phyloP scores from a whole-genome alignment of 2,888 invertebrate species.

The Tinea trinotella region DNA sequence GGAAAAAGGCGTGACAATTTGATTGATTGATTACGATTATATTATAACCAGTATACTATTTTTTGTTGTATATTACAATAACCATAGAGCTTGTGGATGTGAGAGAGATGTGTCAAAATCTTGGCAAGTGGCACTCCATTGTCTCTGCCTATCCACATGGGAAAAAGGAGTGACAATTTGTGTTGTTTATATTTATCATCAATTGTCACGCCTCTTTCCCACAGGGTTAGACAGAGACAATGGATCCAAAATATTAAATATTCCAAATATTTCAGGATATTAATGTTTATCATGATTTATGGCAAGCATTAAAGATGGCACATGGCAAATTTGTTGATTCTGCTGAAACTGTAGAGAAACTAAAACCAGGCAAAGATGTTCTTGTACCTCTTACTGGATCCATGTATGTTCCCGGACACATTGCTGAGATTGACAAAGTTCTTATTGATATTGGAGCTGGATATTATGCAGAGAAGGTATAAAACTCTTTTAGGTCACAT shows the following conservation, averaged over 20 bases:
- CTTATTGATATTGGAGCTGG: slow-evolving; percentile 97
- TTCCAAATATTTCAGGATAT: slow-evolving; percentile 76
- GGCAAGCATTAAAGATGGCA: slow-evolving; percentile 90
- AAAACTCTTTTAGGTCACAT: too few relatives aligned
- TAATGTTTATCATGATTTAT: slow-evolving; percentile 89
- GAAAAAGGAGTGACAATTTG: too few relatives aligned
- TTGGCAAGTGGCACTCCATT: too few relatives aligned
- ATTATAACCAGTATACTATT: too few relatives aligned
- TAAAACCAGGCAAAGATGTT: slow-evolving; percentile 86
- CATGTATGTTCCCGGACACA: slow-evolving; percentile 95
- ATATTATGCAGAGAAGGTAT: slow-evolving; percentile 94
- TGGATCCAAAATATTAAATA: background rate
- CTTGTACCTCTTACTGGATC: slow-evolving; percentile 96
- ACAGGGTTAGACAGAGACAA: too few relatives aligned
- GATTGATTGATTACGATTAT: too few relatives aligned
- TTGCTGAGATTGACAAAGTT: slow-evolving; percentile 88
- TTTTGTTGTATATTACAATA: too few relatives aligned
- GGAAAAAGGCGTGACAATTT: too few relatives aligned
- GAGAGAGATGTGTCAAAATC: too few relatives aligned
- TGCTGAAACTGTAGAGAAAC: slow-evolving; percentile 85
- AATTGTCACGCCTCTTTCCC: slow-evolving; percentile 1
- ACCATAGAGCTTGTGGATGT: too few relatives aligned
- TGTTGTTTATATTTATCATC: background rate
- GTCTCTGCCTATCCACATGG: too few relatives aligned
- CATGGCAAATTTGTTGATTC: slow-evolving; percentile 93